These are phyloP conservation scores for Oasisia sp. DNA, from an alignment of 2,888 invertebrate genomes.

Conservation along the genomic window DNA sequence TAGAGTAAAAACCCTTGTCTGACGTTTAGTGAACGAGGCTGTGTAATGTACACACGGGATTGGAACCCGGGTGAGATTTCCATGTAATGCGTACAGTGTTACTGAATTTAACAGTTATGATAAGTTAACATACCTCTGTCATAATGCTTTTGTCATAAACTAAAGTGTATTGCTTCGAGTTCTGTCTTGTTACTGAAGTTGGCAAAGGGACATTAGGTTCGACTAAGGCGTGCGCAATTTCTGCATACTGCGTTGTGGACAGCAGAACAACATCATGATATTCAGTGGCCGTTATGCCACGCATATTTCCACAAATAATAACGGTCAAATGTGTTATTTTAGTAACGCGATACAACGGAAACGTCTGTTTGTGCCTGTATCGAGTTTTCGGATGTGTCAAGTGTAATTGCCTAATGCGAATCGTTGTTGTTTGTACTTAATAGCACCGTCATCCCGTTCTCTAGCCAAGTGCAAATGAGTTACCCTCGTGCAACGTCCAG, in stretches of 20 bases:
- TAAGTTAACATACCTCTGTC: too few relatives aligned
- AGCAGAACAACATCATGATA: neutral
- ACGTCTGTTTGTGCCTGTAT: neutral
- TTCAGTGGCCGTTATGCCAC: neutral
- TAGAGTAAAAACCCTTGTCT: too few relatives aligned
- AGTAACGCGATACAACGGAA: constrained; percentile 3
- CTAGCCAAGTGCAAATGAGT: neutral
- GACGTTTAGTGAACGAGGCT: too few relatives aligned
- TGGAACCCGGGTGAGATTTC: too few relatives aligned
- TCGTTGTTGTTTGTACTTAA: neutral
- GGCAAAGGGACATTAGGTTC: neutral
- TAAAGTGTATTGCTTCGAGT: too few relatives aligned
- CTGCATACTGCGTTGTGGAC: neutral
- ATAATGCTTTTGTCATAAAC: too few relatives aligned
- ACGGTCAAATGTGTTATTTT: neutral
- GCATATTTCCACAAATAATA: neutral
- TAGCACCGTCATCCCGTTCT: neutral
- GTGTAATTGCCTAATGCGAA: neutral
- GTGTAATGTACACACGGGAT: too few relatives aligned
- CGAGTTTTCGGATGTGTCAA: neutral
- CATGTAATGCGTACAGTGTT: too few relatives aligned
- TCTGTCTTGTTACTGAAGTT: too few relatives aligned
- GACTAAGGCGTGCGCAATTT: neutral
- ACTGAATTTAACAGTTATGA: too few relatives aligned
- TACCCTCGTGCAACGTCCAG: neutral